Evolutionary conservation across 2,888 invertebrate species (phyloP), one percentile per base, ranked within the genome.

Genomic region (Carpatolechia fugitivella): DNA sequence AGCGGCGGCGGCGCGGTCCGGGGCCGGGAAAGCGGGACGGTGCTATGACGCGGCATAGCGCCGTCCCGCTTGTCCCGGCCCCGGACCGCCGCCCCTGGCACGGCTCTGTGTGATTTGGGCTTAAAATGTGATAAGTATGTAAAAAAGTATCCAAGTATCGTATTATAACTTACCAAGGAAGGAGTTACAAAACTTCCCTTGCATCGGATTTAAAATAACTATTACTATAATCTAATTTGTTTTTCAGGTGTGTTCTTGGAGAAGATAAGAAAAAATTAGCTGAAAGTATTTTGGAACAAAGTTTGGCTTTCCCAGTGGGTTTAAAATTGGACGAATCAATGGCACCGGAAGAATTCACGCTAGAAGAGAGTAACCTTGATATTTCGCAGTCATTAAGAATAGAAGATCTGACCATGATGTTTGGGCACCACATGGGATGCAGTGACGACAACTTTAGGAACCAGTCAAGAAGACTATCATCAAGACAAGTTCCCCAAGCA

Each of bases 231-330:
- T 8, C 38, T 3, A 40, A 40, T 40, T 40, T 40, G 13, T 30
- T 41, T 31, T 10, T 2, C 65, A 91, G 90, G 63, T 91, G 91
- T 65, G 89, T 91, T 3, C 75, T 91, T 16, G 89, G 88, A 6
- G 90, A 90, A 56, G 90, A 90, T 52, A 91, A 91, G 65, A 83
- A 88, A 65, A 86, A 81, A 59, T 70, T 90, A 48, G 90, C 89
- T 6, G 85, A 90, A 71, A 90, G 87, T 68, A 86, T 91, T 59
- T 64, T 90, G 56, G 88, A 91, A 62, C 90, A 90, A 74, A 90
- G 89, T 60, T 69, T 90, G 57, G 90, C 90, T 30, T 70, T 91
- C 16, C 90, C 90, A 1, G 87, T 90, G 3, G 90, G 90, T 14
- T 71, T 91, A 30, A 77, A 90, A 62, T 68, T 91, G 44, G 91